Evolutionary conservation across 64 coral and sea anemone species (phyloP).

Genomic region (Orbicella faveolata): DNA sequence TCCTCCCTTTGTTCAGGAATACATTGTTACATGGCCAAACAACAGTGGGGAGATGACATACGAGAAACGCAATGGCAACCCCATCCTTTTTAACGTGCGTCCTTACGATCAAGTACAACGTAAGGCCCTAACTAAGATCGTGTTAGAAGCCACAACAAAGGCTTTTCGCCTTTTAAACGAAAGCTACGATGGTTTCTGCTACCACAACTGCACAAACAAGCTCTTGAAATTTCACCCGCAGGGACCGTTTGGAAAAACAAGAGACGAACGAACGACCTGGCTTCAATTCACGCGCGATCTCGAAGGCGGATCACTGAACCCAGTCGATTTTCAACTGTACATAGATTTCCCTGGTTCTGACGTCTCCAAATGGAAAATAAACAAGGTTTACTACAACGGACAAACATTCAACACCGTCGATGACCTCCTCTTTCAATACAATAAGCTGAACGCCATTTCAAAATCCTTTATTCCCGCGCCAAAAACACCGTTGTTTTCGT

Average conservation of each 20-base stretch:
- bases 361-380: conserved; percentile 39
- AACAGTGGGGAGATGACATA: conserved; percentile 4
- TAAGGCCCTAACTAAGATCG: conserved; percentile 21
- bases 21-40: conserved; percentile 50
- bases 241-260: conserved; percentile 43
- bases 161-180: conserved; percentile 35
- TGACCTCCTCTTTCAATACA: conserved; percentile 38
- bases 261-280: conserved; percentile 51
- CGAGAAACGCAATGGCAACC: conserved; percentile 20
- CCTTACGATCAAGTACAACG: conserved; percentile 46
- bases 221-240: conserved; percentile 21
- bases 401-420: conserved; percentile 44
- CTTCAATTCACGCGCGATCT: conserved; percentile 35
- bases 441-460: not conserved
- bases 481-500: conserved; percentile 22
- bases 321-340: conserved; percentile 48
- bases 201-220: conserved; percentile 41
- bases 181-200: conserved; percentile 62
- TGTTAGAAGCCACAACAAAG: conserved; percentile 34
- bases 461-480: conserved; percentile 50
- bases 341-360: conserved; percentile 35
- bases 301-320: conserved; percentile 2
- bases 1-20: conserved; percentile 62
- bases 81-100: conserved; percentile 64
- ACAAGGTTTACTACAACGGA: conserved; percentile 52